Base-by-base conservation (phyloP, 1,140 invertebrate species). In the Gryon sp. region DNA sequence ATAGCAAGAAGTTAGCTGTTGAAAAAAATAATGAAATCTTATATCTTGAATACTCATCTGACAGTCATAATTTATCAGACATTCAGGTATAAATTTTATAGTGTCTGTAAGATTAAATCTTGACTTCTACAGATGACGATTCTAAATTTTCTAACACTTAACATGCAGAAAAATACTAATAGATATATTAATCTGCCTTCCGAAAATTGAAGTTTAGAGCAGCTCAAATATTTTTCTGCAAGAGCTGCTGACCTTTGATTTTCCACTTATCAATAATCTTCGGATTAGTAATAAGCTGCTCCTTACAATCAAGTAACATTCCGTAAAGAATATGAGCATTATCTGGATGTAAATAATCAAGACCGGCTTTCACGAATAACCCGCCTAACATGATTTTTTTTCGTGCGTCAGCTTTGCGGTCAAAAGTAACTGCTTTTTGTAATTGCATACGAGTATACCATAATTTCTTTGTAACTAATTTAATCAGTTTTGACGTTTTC, bases 291-390 rank as follows among this genome's bases (percentile, higher is more conserved):
- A 38, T 38, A 5, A 38, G 9, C 9, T 38, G 34, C 34, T 38
- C 34, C 9, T 38, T 38, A 16, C 34, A 38, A 38, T 38, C 34
- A 2, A 38, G 34, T 11, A 38, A 11, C 34, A 38, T 38, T 1
- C 34, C 34, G 34, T 38, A 38, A 38, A 38, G 34, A 38, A 38
- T 38, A 38, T 38, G 34, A 38, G 34, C 34, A 38, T 38, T 38
- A 15, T 38, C 34, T 2, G 34, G 34, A 16, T 38, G 34, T 9
- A 38, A 9, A 38, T 38, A 38, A 38, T 38, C 34, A 38, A 38
- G 34, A 4, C 34, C 34, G 2, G 34, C 34, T 38, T 38, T 38
- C 4, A 38, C 34, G 14, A 38, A 38, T 38, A 38, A 38, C 9
- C 34, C 34, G 14, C 34, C 34, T 11, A 38, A 15, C 34, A 38